phyloP scores from a whole-genome alignment of 2,113 vertebrate genomes.

The Python bivittatus region DNA sequence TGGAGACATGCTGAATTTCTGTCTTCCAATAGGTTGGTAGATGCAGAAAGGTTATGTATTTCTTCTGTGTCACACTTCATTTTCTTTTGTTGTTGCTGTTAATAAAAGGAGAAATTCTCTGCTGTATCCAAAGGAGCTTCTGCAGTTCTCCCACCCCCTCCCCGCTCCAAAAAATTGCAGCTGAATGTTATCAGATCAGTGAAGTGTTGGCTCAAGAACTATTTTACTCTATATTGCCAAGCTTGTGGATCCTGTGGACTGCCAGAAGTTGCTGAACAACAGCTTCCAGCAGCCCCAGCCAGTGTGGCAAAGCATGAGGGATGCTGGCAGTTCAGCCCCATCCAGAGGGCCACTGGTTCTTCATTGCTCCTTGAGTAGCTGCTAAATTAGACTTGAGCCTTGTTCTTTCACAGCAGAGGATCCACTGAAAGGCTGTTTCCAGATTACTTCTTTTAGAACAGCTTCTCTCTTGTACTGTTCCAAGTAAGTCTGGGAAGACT shows the following conservation, averaged over 20 bases:
- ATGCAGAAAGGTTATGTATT: neutral
- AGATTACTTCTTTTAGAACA: neutral
- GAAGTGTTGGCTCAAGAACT: neutral
- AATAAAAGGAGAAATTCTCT: neutral
- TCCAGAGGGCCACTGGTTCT: neutral
- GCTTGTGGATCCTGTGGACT: neutral
- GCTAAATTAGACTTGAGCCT: neutral
- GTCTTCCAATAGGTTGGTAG: fast-evolving
- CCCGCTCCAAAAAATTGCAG: neutral
- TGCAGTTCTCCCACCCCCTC: neutral
- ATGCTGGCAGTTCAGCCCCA: neutral
- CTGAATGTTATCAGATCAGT: neutral
- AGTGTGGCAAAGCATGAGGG: neutral
- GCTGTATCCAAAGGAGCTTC: neutral
- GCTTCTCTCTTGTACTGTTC: neutral
- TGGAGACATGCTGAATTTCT: fast-evolving
- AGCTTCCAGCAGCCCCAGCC: neutral
- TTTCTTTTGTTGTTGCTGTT: neutral
- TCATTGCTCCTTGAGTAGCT: neutral
- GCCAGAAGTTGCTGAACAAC: neutral
- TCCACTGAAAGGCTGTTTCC: neutral
- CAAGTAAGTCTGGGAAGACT: neutral
- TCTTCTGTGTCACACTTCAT: neutral
- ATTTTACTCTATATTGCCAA: neutral
- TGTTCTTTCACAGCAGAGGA: neutral